Evolutionary conservation across 2,888 invertebrate genomes (phyloP), one percentile per base, ranked within the genome.

Genomic region (Fabriciana adippe): DNA sequence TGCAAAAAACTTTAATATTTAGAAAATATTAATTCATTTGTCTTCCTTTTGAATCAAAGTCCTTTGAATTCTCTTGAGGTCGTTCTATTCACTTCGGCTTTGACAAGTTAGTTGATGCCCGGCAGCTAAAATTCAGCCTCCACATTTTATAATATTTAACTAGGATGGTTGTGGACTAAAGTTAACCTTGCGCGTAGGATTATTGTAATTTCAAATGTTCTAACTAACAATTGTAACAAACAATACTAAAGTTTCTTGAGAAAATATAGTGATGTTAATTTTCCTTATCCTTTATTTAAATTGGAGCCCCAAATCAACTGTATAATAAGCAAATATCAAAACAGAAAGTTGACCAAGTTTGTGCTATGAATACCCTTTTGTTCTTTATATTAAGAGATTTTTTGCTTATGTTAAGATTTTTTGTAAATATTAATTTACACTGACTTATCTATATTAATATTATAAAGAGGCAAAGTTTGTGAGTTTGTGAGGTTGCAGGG

Each of bases 21-120:
- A 59, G 48, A 26, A 48, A 48, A 48, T 26, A 48, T 26, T 48
- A 48, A 48, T 26, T 13, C 13, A 21, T 35, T 51, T 50, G 51
- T 61, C 18, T 35, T 61, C 35, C 14, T 62, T 51, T 18, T 51
- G 48, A 56, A 31, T 62, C 55, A 67, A 56, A 50, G 45, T 56
- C 55, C 66, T 48, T 66, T 66, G 54, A 54, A 51, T 53, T 53
- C 50, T 56, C 67, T 21, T 48, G 26, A 51, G 64, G 60, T 64
- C 48, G 66, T 56, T 70, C 67, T 53, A 56, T 66, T 66, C 59
- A 55, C 48, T 54, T 69, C 50, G 47, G 55, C 64, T 70, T 64
- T 67, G 67, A 55, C 53, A 67, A 64, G 55, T 57, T 57, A 56
- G 48, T 60, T 59, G 21, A 60, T 64, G 21, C 60, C 67, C 67